Percentiles rank a stretch among this genome's conserved stretches.
Conservation (phyloP, 2,888 invertebrate species). For the Orthonevra nobilis region DNA sequence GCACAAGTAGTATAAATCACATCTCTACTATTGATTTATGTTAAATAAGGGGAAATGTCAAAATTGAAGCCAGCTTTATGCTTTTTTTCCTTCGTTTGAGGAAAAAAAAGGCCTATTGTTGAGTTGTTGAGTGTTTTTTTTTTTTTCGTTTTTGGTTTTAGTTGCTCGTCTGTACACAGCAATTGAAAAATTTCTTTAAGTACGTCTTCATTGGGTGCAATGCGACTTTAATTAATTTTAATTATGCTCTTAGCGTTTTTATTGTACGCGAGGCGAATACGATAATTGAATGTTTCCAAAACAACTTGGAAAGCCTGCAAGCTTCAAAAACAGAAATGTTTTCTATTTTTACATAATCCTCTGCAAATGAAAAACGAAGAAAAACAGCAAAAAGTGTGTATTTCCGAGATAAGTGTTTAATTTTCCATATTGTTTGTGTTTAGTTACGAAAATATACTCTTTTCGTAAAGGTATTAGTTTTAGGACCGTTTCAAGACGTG, state of each 20-base stretch:
- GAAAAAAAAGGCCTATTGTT: not conserved
- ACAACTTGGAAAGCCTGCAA: constrained; percentile 17
- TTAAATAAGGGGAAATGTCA: not conserved
- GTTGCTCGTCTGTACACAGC: too few species aligned
- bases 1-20: constrained; percentile 7
- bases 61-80: constrained; percentile 7
- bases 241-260: constrained; percentile 13
- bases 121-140: too few species aligned
- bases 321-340: not conserved
- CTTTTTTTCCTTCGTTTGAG: constrained; percentile 1
- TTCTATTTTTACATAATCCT: too few species aligned
- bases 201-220: constrained; percentile 13
- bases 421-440: too few species aligned
- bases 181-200: constrained; percentile 9
- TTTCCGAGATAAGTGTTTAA: too few species aligned
- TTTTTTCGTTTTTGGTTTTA: constrained; percentile 7
- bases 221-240: constrained; percentile 48
- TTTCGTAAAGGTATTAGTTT: too few species aligned
- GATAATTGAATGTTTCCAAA: constrained; percentile 44
- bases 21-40: constrained; percentile 59
- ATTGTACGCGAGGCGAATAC: not conserved
- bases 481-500: too few species aligned
- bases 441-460: too few species aligned
- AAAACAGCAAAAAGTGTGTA: too few species aligned
- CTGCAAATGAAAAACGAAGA: too few species aligned